Percentiles rank a stretch among this genome's conserved stretches.
Conservation (phyloP, 2,888 invertebrate genomes). For the Tricholauxania praeusta region DNA sequence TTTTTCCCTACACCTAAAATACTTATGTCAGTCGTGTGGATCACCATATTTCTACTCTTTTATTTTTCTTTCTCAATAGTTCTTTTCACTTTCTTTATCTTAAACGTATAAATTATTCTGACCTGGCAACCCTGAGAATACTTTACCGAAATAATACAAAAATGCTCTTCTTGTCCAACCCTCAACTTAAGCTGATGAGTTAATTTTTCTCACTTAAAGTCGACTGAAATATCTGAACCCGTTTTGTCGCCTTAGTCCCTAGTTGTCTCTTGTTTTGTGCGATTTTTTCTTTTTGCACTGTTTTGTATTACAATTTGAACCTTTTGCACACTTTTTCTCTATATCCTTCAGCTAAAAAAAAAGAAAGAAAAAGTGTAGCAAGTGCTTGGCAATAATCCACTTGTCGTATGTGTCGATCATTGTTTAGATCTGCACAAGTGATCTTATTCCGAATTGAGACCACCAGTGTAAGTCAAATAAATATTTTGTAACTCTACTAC, state of each 20-base stretch:
- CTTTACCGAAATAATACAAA: too few relatives aligned
- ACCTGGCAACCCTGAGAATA: too few relatives aligned
- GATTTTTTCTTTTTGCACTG: neutral
- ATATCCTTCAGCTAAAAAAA: too few relatives aligned
- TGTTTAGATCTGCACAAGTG: neutral
- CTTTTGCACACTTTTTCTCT: neutral
- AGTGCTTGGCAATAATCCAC: slow-evolving; percentile 29
- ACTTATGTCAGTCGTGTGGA: too few relatives aligned
- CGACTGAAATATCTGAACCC: neutral
- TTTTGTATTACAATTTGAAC: neutral
- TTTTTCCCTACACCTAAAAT: too few relatives aligned
- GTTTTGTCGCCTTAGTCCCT: neutral
- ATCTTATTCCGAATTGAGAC: neutral
- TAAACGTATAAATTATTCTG: too few relatives aligned
- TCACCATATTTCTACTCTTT: too few relatives aligned
- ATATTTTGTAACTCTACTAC: slow-evolving; percentile 30
- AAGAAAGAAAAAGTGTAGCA: slow-evolving; percentile 2
- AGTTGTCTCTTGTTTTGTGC: neutral
- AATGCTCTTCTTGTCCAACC: neutral
- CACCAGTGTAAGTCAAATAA: slow-evolving; percentile 35
- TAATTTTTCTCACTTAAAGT: slow-evolving; percentile 5
- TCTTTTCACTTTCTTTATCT: too few relatives aligned
- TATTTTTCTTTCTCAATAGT: too few relatives aligned
- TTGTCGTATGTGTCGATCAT: slow-evolving; percentile 34
- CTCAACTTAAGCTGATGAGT: slow-evolving; percentile 18